Conservation (phyloP, 2,888 invertebrate species). For the Andrena trimmerana region DNA sequence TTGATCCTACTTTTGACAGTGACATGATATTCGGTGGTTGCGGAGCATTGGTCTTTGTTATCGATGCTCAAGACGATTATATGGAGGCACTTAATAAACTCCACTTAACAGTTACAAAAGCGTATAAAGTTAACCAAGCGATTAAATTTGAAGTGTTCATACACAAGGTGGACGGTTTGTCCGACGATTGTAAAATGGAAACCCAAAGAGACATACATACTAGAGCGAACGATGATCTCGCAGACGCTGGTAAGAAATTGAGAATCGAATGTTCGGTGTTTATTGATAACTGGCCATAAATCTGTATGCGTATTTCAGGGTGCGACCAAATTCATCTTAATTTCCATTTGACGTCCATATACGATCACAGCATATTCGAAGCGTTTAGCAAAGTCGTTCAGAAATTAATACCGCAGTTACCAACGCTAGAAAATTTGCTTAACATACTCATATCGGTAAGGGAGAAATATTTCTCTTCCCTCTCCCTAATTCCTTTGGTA, state of each 20-base stretch:
- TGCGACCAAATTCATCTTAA: conserved; percentile 95
- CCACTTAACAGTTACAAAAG: conserved; percentile 96
- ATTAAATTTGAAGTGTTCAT: conserved; percentile 99
- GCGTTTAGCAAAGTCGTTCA: conserved; percentile 99
- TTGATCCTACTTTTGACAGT: conserved; percentile 97
- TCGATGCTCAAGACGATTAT: conserved; percentile 99
- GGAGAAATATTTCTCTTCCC: conserved; percentile 18
- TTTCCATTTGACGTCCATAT: conserved; percentile 99
- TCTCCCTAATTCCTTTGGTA: neutral
- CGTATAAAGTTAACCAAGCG: conserved; percentile 97
- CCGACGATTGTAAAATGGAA: conserved; percentile 99
- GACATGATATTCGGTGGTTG: conserved; percentile 98
- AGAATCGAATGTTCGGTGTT: neutral
- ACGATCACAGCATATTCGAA: conserved; percentile 99
- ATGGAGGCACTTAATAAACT: conserved; percentile 97
- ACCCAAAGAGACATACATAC: conserved; percentile 99
- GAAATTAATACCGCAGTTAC: conserved; percentile 98
- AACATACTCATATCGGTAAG: conserved; percentile 98
- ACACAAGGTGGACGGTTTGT: conserved; percentile 99
- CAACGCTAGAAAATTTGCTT: conserved; percentile 97
- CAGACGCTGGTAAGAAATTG: conserved; percentile 89
- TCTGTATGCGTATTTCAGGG: conserved; percentile 82
- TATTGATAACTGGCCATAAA: neutral
- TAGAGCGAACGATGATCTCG: conserved; percentile 96
- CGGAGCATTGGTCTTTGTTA: conserved; percentile 99